Base-by-base conservation (phyloP, 2,113 vertebrate genomes). In the Mungos mungo region DNA sequence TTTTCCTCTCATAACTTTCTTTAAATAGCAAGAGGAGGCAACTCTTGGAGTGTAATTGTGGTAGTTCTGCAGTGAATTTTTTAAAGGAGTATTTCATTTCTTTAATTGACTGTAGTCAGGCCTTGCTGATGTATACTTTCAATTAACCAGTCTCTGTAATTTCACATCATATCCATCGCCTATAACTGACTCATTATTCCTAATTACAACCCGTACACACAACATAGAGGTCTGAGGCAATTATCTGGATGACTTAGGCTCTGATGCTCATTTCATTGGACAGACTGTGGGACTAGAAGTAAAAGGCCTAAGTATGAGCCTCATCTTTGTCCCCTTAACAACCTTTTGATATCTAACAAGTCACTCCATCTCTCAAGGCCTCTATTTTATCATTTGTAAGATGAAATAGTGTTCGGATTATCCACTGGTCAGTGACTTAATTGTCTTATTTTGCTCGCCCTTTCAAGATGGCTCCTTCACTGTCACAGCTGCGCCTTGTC, bases 31-130 rank as follows among this genome's bases (percentile, higher is more conserved):
- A 87, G 63, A 95, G 79, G n/a, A 35, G 72, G 19, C 71, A 93
- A 60, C 45, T 86, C 52, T 85, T 63, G 41, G 29, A 82, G 18
- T 82, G 50, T 74, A 84, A 68, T 31, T 47, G 0, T 15, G 31
- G 8, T 93, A 52, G 60, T 66, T 93, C 47, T 66, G 81, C 12
- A 63, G 93, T 65, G 13, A 93, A 95, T 89, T 79, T 95, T 95
- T 45, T 2, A 50, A 86, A 63, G 41, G 41, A 85, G 21, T 47
- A 29, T 60, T 95, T 13, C 12, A 41, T 50, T 94, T 92, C n/a
- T 88, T 27, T 89, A 69, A 82, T 72, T 65, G 54, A 14, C 54
- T 45, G 0, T 35, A 31, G 12, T 80, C 27, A 50, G 14, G 35
- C 66, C 85, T 90, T 60, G 4, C 31, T 77, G 60, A 76, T 47